phyloP scores from a whole-genome alignment of 92 coral and sea anemone genomes.

The Hydrozoanthus gracilis region DNA sequence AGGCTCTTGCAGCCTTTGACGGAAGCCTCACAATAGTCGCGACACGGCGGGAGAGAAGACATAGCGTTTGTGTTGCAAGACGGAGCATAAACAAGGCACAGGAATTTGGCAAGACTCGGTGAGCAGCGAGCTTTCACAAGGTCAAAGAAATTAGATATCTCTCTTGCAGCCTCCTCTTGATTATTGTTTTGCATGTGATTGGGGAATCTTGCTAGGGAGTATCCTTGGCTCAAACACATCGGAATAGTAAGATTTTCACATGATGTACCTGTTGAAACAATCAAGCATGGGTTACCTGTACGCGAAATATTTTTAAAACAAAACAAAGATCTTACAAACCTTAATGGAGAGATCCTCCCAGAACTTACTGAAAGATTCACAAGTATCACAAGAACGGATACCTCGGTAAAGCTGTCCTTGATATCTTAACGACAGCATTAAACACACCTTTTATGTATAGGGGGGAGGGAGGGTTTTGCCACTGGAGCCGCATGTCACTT shows the following conservation, averaged over 20 bases:
- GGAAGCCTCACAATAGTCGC: constrained; percentile 55
- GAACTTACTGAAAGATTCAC: too few relatives aligned
- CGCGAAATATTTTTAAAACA: too few relatives aligned
- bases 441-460: too few relatives aligned
- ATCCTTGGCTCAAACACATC: constrained; percentile 22
- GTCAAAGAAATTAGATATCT: neutral
- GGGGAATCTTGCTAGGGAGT: constrained; percentile 51
- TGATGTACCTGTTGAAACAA: constrained; percentile 6
- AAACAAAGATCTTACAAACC: too few relatives aligned
- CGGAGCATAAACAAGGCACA: constrained; percentile 62
- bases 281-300: too few relatives aligned
- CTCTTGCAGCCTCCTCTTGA: constrained; percentile 25
- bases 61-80: constrained; percentile 13
- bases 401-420: too few relatives aligned
- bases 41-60: constrained; percentile 50
- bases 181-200: constrained; percentile 52
- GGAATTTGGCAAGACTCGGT: constrained; percentile 40
- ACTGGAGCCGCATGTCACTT: neutral
- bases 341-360: too few relatives aligned
- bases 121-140: constrained; percentile 48
- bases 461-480: too few relatives aligned
- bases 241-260: constrained; percentile 46
- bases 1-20: constrained; percentile 25
- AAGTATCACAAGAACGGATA: too few relatives aligned
- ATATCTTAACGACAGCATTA: too few relatives aligned